Percentiles rank a stretch among this genome's conserved stretches.
phyloP scores from a whole-genome alignment of 2,797 vertebrate species.

The Halcyon chelicuti region DNA sequence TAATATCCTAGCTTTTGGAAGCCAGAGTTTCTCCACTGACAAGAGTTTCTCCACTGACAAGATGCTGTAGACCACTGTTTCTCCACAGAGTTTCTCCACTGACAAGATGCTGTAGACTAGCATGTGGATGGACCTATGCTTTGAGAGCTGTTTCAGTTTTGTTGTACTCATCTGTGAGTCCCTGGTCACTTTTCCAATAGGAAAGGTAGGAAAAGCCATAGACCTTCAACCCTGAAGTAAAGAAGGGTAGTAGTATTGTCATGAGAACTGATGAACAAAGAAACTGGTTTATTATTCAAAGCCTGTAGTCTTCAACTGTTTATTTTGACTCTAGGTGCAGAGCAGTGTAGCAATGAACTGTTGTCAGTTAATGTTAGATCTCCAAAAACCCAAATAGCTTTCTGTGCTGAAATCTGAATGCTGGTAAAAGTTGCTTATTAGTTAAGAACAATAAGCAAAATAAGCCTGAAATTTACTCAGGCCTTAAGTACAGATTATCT shows the following conservation, averaged over 20 bases:
- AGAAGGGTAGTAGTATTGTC: not conserved
- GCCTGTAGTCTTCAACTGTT: not conserved
- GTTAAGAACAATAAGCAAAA: not conserved
- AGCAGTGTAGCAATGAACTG: not conserved
- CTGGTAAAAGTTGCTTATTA: not conserved
- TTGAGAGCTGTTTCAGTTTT: not conserved
- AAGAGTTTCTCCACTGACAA: not conserved
- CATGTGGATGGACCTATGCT: not conserved
- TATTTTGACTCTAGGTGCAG: not conserved
- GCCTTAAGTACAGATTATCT: not conserved
- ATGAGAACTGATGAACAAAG: not conserved
- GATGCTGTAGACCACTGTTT: not conserved
- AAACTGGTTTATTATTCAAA: not conserved
- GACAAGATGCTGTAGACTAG: not conserved
- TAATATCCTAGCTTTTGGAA: not conserved
- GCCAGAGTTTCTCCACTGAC: fast-evolving
- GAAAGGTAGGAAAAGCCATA: not conserved
- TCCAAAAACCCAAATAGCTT: not conserved
- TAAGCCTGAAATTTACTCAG: not conserved
- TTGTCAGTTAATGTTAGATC: not conserved
- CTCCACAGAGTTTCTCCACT: fast-evolving
- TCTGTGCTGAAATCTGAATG: not conserved
- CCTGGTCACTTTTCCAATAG: not conserved
- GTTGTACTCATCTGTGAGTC: not conserved
- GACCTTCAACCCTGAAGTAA: not conserved